Conservation (phyloP, 2,113 vertebrate species). For the Polypterus senegalus region DNA sequence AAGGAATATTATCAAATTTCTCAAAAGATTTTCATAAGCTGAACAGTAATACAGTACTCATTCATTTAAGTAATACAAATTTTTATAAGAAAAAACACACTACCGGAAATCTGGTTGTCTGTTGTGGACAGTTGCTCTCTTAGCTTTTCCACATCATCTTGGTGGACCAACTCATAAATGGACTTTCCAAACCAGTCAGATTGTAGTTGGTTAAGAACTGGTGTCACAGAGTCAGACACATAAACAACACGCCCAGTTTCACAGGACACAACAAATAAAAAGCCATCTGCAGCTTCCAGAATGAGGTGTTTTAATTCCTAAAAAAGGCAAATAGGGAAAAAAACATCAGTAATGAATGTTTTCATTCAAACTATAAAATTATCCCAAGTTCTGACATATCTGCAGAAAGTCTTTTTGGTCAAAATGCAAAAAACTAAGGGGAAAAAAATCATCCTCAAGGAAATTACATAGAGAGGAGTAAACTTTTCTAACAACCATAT, state of each 20-base stretch:
- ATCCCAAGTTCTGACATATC: no score
- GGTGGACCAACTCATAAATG: conserved; percentile 88
- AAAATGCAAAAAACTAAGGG: no score
- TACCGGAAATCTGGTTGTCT: conserved; percentile 38
- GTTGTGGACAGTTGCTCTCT: conserved; percentile 87
- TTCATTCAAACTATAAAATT: no score
- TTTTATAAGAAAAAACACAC: no score
- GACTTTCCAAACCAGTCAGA: conserved; percentile 88
- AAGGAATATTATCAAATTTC: no score
- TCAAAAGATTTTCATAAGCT: no score
- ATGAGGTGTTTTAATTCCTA: conserved; percentile 94
- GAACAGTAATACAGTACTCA: no score
- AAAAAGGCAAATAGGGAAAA: neutral
- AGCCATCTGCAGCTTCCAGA: conserved; percentile 87
- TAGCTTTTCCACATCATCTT: conserved; percentile 86
- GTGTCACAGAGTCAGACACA: conserved; percentile 84
- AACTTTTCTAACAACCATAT: no score
- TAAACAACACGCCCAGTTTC: conserved; percentile 84
- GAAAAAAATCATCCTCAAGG: no score
- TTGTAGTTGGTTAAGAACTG: conserved; percentile 84
- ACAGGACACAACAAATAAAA: conserved; percentile 92
- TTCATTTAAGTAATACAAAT: no score
- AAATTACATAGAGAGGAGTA: no score
- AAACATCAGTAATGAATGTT: neutral
- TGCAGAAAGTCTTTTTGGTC: no score